A percentile compares a stretch with the other conserved stretches of the same genome.
Conservation (phyloP, 2,113 vertebrate genomes). For the Corythaixoides concolor region DNA sequence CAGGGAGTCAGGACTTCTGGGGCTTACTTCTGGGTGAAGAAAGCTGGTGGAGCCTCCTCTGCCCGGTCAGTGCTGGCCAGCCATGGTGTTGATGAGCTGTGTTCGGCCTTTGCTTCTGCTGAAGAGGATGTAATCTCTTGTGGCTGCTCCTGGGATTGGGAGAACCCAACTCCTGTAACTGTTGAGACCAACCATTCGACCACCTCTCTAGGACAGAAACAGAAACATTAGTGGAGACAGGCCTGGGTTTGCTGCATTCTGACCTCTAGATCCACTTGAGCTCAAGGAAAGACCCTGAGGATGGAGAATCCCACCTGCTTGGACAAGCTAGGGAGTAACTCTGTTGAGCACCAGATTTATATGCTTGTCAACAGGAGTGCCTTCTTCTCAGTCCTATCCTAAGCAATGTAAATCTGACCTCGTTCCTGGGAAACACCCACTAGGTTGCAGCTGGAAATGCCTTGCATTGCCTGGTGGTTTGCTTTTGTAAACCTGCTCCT, state of each 20-base stretch:
- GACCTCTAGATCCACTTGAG: neutral
- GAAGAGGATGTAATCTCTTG: neutral
- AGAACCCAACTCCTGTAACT: slow-evolving; percentile 60
- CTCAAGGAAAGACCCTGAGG: neutral
- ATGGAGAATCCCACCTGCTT: neutral
- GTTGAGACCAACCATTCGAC: slow-evolving; percentile 85
- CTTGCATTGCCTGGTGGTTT: neutral
- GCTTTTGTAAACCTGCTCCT: neutral
- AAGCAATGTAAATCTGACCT: neutral
- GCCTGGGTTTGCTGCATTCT: neutral
- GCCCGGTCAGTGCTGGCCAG: neutral
- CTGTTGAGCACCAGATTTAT: neutral
- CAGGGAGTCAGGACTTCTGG: neutral
- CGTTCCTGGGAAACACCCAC: neutral
- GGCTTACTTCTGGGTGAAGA: slow-evolving; percentile 58
- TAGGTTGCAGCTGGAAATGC: neutral
- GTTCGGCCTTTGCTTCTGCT: neutral
- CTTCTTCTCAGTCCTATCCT: neutral
- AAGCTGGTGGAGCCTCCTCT: neutral
- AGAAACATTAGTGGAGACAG: neutral
- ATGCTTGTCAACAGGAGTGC: neutral
- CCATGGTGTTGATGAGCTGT: neutral
- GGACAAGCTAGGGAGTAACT: neutral
- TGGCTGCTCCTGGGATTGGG: neutral
- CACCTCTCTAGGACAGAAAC: slow-evolving; percentile 80